These are phyloP conservation scores for Prietella phreatophila DNA, from an alignment of 2,113 vertebrate species.

Conservation along the genomic window DNA sequence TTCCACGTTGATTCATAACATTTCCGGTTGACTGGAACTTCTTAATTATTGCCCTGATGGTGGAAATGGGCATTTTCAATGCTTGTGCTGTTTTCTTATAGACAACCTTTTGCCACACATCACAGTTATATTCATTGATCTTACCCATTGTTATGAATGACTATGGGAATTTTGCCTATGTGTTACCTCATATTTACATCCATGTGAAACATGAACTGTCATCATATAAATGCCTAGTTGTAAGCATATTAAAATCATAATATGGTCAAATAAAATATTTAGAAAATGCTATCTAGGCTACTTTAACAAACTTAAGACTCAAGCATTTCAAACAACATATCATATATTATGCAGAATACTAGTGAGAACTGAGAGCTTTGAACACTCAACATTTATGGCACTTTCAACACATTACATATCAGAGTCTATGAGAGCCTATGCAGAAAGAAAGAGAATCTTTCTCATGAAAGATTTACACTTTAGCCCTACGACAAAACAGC, in stretches of 20 bases:
- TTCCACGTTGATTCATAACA: no score
- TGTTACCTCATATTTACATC: no score
- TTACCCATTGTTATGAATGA: no score
- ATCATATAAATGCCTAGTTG: background rate
- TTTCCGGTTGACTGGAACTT: no score
- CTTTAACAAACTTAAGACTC: background rate
- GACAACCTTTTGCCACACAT: no score
- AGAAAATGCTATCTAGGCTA: background rate
- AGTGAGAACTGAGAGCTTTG: background rate
- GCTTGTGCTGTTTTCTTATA: no score
- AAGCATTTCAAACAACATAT: background rate
- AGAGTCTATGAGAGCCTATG: background rate
- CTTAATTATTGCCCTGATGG: no score
- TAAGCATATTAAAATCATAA: background rate
- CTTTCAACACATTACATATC: conserved; percentile 13
- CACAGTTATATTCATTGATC: no score
- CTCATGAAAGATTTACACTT: conserved; percentile 48
- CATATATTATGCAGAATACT: background rate
- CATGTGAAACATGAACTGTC: background rate
- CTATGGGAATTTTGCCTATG: no score
- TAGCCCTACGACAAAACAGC: conserved; percentile 18
- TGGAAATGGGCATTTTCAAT: no score
- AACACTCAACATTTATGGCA: conserved; percentile 7
- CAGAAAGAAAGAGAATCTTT: conserved; percentile 4
- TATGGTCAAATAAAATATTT: background rate